Evolutionary conservation across 2,113 vertebrate genomes (phyloP).

Genomic region (Cyprinodon variegatus): DNA sequence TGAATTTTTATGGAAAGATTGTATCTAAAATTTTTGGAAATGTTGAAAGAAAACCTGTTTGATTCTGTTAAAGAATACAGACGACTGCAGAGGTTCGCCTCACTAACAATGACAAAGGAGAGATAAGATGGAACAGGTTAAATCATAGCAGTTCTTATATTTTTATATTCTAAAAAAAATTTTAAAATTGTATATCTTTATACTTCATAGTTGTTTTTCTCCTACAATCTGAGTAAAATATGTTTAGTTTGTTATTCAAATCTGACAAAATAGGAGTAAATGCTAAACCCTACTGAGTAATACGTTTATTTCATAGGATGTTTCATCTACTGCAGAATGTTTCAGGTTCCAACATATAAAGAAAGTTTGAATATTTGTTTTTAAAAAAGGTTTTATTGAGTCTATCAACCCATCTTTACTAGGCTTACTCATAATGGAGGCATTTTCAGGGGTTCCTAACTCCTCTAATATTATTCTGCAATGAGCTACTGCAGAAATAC

Average conservation of each 20-base stretch:
- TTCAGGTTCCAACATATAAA: too few relatives aligned
- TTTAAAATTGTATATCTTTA: not conserved
- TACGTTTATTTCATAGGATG: not conserved
- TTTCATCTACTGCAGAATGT: too few relatives aligned
- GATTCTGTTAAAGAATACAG: too few relatives aligned
- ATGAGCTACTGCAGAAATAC: not conserved
- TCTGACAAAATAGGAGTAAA: not conserved
- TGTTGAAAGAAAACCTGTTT: too few relatives aligned
- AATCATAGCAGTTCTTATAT: not conserved
- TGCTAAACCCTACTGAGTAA: not conserved
- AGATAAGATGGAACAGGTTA: too few relatives aligned
- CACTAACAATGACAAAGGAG: too few relatives aligned
- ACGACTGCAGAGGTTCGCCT: too few relatives aligned
- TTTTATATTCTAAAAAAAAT: not conserved
- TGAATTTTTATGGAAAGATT: too few relatives aligned
- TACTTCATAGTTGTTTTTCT: not conserved
- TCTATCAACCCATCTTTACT: too few relatives aligned
- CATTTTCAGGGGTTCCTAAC: not conserved
- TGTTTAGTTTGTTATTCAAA: not conserved
- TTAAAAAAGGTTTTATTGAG: not conserved
- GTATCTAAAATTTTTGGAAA: too few relatives aligned
- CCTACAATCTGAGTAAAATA: not conserved
- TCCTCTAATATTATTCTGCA: not conserved
- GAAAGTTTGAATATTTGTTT: too few relatives aligned
- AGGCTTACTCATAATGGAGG: not conserved